These are phyloP conservation scores for Tolypeutes matacus DNA, from an alignment of 2,797 vertebrate genomes.

Conservation along the genomic window DNA sequence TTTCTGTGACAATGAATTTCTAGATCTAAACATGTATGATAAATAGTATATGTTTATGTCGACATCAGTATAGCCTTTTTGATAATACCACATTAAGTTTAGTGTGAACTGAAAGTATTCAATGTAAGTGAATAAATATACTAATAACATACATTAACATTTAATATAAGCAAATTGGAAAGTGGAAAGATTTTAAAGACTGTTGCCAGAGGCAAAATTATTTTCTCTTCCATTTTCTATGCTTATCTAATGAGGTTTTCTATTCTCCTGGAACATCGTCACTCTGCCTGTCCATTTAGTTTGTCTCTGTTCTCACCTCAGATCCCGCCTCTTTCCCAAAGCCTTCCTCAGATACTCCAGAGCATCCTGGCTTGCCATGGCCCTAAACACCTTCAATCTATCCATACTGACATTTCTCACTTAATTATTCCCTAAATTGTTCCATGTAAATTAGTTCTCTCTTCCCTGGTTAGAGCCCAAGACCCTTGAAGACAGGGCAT, in stretches of 20 bases:
- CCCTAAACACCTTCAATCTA: background rate
- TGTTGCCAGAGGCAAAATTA: background rate
- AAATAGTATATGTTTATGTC: background rate
- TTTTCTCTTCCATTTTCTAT: background rate
- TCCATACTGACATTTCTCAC: background rate
- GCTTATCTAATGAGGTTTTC: background rate
- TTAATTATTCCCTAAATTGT: conserved; percentile 10
- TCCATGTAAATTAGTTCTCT: background rate
- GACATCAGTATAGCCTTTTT: background rate
- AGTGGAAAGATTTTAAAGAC: background rate
- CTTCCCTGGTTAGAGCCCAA: background rate
- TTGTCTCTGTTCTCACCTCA: background rate
- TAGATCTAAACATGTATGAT: conserved; percentile 25
- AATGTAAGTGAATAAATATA: background rate
- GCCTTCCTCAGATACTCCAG: background rate
- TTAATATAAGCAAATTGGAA: background rate
- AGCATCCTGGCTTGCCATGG: background rate
- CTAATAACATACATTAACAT: background rate
- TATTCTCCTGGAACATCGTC: background rate
- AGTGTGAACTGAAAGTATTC: background rate
- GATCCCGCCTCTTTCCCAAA: background rate
- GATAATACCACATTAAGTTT: background rate
- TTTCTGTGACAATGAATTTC: conserved; percentile 15
- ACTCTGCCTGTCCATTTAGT: background rate
- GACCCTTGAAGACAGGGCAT: background rate